Base-by-base conservation (phyloP, 1,140 invertebrate species). In the Zaprionus gabonicus region DNA sequence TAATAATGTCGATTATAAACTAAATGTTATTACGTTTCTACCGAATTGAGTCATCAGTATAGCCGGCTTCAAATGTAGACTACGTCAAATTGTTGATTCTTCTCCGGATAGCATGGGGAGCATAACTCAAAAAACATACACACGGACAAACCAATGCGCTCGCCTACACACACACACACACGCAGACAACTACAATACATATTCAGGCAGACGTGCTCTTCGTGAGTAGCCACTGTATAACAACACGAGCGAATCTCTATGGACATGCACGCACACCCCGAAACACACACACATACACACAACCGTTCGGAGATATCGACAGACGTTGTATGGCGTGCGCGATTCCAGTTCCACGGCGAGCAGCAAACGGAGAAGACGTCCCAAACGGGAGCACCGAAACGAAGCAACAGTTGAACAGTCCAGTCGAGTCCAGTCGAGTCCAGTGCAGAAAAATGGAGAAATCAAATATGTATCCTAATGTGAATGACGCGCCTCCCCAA, bases 381-480 rank as follows among this genome's bases (percentile, higher is more conserved):
- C 4, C 31, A 38, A 9, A 15, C 41, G 67, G 58, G 31, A 56
- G 15, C 55, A 56, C 3, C 9, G 25, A 23, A 15, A 31, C 27
- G 41, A 49, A 59, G 27, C 13, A 17, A 15, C 20, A 41, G 63
- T 17, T 38, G 9, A 23, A 15, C n/a, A 23, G 15, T 25, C 17
- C 4, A 63, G 13, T 49, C 23, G 23, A 23, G 15, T 25, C 17
- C 4, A 63, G 13, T 49, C 23, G 23, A 68, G 38, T 41, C 41
- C n/a, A n/a, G 34, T 34, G 31, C 9, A 51, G 20, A 25, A 20
- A 15, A 28, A 79, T 79, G 77, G 51, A 62, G n/a, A 79, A 72
- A 23, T 12, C 68, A n/a, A 66, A 63, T 28, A 25, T 76, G 0
- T 79, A 79, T 65, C 77, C 77, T 12, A 1, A 44, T 7, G 15